These are phyloP conservation scores for Dendrolimus punctatus DNA, from an alignment of 1,140 invertebrate genomes.

Conservation along the genomic window DNA sequence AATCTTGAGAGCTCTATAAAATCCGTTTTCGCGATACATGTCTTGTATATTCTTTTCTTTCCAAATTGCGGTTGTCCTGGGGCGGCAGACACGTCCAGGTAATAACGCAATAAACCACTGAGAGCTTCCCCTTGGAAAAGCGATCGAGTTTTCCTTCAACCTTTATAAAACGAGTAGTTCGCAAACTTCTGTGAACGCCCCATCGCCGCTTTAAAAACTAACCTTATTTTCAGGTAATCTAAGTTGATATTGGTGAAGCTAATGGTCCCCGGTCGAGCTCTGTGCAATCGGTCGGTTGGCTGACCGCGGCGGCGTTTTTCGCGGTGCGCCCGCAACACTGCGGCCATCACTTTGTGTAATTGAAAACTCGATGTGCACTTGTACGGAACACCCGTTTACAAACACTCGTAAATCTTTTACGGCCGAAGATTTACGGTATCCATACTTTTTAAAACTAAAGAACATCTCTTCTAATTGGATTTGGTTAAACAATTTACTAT, in stretches of 20 bases:
- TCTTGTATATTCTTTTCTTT: constrained; percentile 48
- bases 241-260: constrained; percentile 29
- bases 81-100: constrained; percentile 66
- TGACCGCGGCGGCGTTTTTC: constrained; percentile 57
- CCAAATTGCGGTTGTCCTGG: constrained; percentile 64
- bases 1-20: constrained; percentile 46
- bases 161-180: constrained; percentile 58
- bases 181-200: constrained; percentile 33
- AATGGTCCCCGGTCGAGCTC: too few species aligned
- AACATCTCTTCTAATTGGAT: background rate
- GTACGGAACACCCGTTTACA: constrained; percentile 50
- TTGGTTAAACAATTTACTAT: too few species aligned
- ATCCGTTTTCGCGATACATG: constrained; percentile 63
- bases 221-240: constrained; percentile 42
- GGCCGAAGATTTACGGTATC: constrained; percentile 3
- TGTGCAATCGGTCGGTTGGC: constrained; percentile 16
- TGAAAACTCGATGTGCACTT: constrained; percentile 68
- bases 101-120: constrained; percentile 71
- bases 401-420: constrained; percentile 43
- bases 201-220: constrained; percentile 27
- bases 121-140: constrained; percentile 65
- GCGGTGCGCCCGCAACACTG: constrained; percentile 42
- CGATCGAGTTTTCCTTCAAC: constrained; percentile 67
- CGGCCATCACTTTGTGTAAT: constrained; percentile 68
- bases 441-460: background rate